phyloP scores from a whole-genome alignment of 2,113 vertebrate genomes.

The Scomber colias region DNA sequence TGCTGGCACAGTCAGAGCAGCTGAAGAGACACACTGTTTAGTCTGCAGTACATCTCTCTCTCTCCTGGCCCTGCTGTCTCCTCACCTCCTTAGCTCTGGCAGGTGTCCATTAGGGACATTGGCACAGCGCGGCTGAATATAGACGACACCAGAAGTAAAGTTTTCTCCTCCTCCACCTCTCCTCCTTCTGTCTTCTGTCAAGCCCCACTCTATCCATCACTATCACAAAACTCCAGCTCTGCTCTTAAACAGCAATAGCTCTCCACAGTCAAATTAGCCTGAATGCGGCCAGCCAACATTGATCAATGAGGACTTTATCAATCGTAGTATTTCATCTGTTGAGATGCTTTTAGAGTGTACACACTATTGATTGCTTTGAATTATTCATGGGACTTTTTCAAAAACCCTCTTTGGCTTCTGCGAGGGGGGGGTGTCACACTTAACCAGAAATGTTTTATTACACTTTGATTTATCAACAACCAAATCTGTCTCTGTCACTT shows the following conservation, averaged over 20 bases:
- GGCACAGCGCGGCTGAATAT: conserved; percentile 34
- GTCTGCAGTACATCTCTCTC: conserved; percentile 41
- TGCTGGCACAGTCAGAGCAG: conserved; percentile 51
- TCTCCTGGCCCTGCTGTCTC: conserved; percentile 35
- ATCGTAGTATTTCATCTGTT: conserved; percentile 48
- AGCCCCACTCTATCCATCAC: conserved; percentile 38
- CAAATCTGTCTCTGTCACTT: conserved; percentile 27
- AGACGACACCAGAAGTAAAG: conserved; percentile 26
- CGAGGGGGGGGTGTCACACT: conserved; percentile 9
- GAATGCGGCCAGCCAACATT: conserved; percentile 33
- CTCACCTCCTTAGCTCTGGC: conserved; percentile 55
- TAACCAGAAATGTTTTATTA: conserved; percentile 41
- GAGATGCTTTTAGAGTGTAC: conserved; percentile 53
- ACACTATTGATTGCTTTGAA: conserved; percentile 58
- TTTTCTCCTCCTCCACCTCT: conserved; percentile 33
- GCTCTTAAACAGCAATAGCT: conserved; percentile 37
- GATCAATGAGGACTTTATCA: conserved; percentile 65
- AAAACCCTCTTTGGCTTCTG: conserved; percentile 38
- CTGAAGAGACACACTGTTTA: conserved; percentile 52
- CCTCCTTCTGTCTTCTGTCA: conserved; percentile 29
- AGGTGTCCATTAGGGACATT: conserved; percentile 40
- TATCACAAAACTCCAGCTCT: neutral
- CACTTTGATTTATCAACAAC: conserved; percentile 34
- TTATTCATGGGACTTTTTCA: conserved; percentile 61
- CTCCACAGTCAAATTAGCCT: conserved; percentile 4